phyloP scores from a whole-genome alignment of 2,113 vertebrate genomes.

The Ploceus nigricollis region DNA sequence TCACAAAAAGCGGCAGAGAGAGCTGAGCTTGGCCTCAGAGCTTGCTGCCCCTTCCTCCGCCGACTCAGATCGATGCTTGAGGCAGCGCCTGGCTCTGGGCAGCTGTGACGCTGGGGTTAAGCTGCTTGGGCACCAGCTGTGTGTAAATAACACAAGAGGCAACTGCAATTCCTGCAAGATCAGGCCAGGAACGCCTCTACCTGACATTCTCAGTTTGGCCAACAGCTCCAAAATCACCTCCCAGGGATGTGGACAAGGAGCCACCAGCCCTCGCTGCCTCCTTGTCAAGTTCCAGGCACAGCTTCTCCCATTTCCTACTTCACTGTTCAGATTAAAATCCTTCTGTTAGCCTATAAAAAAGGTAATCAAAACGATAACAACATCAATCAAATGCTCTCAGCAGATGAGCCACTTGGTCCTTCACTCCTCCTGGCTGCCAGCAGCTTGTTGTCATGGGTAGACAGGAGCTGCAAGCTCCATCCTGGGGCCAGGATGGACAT shows the following conservation, averaged over 20 bases:
- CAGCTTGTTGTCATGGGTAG: rapidly evolving
- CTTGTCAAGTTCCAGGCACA: background rate
- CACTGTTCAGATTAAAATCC: constrained; percentile 10
- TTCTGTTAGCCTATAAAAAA: background rate
- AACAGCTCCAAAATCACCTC: background rate
- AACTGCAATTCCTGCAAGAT: background rate
- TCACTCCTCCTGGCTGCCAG: background rate
- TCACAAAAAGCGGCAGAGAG: background rate
- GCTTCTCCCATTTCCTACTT: background rate
- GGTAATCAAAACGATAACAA: background rate
- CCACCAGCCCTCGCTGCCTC: background rate
- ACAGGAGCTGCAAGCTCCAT: background rate
- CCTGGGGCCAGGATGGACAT: background rate
- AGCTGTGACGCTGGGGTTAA: background rate
- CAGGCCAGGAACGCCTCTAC: background rate
- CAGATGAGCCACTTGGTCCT: background rate
- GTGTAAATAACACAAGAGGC: background rate
- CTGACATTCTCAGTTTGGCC: background rate
- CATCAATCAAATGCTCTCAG: background rate
- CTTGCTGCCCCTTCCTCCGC: background rate
- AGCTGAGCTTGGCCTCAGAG: background rate
- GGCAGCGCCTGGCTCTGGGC: background rate
- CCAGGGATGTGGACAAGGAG: background rate
- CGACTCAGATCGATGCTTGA: background rate
- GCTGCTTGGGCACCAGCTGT: background rate